Base-by-base conservation (phyloP, 2,888 invertebrate genomes). In the Idaea biselata region DNA sequence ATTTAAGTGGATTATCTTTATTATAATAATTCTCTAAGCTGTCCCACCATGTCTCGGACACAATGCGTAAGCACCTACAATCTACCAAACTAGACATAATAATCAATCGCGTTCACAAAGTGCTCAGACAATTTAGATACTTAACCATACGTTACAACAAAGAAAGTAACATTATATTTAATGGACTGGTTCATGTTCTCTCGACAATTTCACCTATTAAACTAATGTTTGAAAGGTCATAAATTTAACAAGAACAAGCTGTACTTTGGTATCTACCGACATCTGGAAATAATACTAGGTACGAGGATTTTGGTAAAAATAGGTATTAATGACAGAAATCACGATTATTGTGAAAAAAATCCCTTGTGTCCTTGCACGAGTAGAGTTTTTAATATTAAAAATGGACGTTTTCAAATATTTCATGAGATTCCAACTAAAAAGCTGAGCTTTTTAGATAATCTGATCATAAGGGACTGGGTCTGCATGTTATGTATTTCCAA, bases 141-240 rank as follows among this genome's bases (percentile, higher is more conserved):
- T 65, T 44, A 68, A 68, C 67, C 69, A 64, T 69, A 67, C 67
- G 68, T 73, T 71, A 69, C 66, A 70, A 71, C 71, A 75, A 78
- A 73, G 77, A 79, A 79, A 79, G 80, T 76, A 73, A 77, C 75
- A 68, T 72, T 76, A 73, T 61, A 70, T 65, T 76, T 74, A 79
- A 80, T 77, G 75, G 78, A 44, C 14, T 14, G 44, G 44, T 44
- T 11, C 44, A 44, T 44, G 44, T 44, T 44, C 44, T 44, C 44
- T 44, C 44, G 14, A 44, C 44, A 44, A 44, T 44, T 44, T 44
- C 44, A 44, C 44, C 44, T 44, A 44, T 44, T 44, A 44, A 44
- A 44, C 44, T 44, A 44, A 44, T 44, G 44, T 14, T 44, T 44
- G 14, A 14, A 44, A 44, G 44, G 44, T 44, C 44, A 44, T 44